These are phyloP conservation scores for Merluccius polli DNA, from an alignment of 2,797 vertebrate species.

Conservation along the genomic window DNA sequence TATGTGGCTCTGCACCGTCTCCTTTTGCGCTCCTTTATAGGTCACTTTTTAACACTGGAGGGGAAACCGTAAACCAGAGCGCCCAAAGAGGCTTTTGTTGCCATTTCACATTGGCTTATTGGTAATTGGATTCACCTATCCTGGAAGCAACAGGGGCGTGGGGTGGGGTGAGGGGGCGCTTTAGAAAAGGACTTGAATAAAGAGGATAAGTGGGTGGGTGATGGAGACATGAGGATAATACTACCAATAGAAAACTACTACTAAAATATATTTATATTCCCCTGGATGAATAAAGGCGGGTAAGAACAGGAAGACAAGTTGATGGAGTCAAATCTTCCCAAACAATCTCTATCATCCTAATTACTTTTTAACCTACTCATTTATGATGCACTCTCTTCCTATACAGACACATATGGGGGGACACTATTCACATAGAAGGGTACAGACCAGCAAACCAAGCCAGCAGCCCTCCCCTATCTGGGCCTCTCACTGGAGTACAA, in stretches of 20 bases:
- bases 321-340: background rate
- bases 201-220: constrained; percentile 8
- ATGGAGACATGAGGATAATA: constrained; percentile 10
- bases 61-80: constrained; percentile 67
- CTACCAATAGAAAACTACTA: background rate
- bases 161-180: constrained; percentile 22
- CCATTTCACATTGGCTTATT: constrained; percentile 66
- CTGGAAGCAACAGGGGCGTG: constrained; percentile 47
- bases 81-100: constrained; percentile 68
- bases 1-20: constrained; percentile 36
- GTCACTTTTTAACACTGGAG: constrained; percentile 50
- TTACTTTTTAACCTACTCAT: background rate
- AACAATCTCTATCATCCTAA: background rate
- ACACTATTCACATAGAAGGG: background rate
- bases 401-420: background rate
- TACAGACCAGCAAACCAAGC: background rate
- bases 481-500: constrained; percentile 38
- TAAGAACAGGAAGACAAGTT: background rate
- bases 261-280: background rate
- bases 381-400: background rate
- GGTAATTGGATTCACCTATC: constrained; percentile 71
- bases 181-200: constrained; percentile 4
- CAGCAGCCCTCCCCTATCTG: constrained; percentile 12
- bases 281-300: background rate
- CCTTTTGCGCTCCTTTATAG: constrained; percentile 54